Conservation (phyloP, 2,888 invertebrate genomes). For the Hirtodrosophila cameraria region DNA sequence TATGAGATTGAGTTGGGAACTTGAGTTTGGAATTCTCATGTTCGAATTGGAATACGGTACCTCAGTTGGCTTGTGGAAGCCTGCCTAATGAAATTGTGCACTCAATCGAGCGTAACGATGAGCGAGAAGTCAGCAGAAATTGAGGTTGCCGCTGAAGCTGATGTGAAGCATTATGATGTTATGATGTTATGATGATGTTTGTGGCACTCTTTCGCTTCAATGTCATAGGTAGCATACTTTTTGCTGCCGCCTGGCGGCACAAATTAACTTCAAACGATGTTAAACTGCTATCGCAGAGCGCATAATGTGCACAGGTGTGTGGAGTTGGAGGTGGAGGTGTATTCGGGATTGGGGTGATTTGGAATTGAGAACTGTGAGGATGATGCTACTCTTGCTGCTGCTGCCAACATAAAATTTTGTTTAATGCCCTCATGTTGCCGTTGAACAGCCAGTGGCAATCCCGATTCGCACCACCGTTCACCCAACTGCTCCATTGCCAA, state of each 20-base stretch:
- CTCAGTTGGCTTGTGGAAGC: constrained; percentile 23
- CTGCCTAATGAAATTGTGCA: constrained; percentile 76
- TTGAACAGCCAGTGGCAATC: constrained; percentile 14
- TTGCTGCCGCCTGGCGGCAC: constrained; percentile 50
- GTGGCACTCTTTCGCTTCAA: constrained; percentile 51
- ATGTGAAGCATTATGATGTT: constrained; percentile 57
- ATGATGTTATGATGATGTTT: constrained; percentile 48
- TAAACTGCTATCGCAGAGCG: constrained; percentile 70
- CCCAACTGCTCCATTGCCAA: constrained; percentile 33
- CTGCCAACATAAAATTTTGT: constrained; percentile 69
- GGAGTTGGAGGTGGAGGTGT: constrained; percentile 6
- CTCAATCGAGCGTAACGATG: constrained; percentile 77
- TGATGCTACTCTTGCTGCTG: constrained; percentile 12
- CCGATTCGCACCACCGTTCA: too few species aligned
- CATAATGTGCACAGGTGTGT: constrained; percentile 65
- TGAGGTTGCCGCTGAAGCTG: constrained; percentile 56
- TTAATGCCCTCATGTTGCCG: constrained; percentile 54
- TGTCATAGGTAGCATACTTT: constrained; percentile 49
- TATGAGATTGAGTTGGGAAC: too few species aligned
- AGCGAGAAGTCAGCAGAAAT: constrained; percentile 74
- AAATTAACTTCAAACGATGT: constrained; percentile 76
- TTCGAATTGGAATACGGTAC: constrained; percentile 3
- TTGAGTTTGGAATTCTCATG: constrained; percentile 14
- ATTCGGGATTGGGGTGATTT: constrained; percentile 22
- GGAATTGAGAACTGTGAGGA: constrained; percentile 5